Conservation (phyloP, 2,113 vertebrate species). For the Apodemus sylvaticus region DNA sequence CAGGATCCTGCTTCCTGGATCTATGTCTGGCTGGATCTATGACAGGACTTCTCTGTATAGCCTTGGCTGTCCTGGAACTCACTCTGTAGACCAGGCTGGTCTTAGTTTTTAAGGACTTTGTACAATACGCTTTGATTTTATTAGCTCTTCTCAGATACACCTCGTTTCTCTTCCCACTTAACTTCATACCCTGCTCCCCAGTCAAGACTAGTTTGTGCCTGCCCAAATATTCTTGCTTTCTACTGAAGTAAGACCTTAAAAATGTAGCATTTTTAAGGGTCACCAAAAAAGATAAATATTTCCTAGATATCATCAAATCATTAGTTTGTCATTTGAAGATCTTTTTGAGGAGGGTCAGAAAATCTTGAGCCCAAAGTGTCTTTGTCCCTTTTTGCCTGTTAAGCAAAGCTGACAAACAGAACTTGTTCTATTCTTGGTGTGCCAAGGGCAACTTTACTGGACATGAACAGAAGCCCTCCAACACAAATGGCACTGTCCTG, state of each 20-base stretch:
- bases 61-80: too few relatives aligned
- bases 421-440: neutral
- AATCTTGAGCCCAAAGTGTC: neutral
- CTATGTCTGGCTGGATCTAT: too few relatives aligned
- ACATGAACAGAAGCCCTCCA: neutral
- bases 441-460: neutral
- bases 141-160: neutral
- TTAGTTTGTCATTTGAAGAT: neutral
- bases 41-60: too few relatives aligned
- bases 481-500: neutral
- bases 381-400: neutral
- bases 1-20: neutral
- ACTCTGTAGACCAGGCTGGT: too few relatives aligned
- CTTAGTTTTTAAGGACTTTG: neutral
- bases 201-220: neutral
- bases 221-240: neutral
- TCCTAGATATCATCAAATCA: neutral
- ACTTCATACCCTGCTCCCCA: neutral
- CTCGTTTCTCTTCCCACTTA: neutral
- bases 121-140: neutral
- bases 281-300: neutral
- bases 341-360: conserved; percentile 1
- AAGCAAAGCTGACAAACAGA: neutral
- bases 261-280: neutral
- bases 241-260: too few relatives aligned